These are phyloP conservation scores for Clarias fuscus DNA, from an alignment of 2,797 vertebrate genomes.

Conservation along the genomic window DNA sequence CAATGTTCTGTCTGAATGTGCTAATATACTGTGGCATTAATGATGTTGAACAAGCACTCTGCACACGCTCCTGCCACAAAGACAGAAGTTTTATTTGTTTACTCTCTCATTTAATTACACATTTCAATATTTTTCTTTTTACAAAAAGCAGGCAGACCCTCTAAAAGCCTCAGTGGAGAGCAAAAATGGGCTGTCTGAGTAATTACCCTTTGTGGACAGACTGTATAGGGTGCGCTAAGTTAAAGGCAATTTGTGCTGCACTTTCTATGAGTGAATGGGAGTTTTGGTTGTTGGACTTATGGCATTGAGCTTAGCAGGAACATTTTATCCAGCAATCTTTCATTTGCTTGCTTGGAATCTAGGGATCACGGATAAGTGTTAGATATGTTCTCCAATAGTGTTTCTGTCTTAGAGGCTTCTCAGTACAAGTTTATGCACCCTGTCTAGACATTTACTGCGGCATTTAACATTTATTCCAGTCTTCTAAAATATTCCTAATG, in stretches of 20 bases:
- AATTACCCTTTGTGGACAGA: slow-evolving; percentile 27
- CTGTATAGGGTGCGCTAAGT: slow-evolving; percentile 5
- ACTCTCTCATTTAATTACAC: slow-evolving; percentile 50
- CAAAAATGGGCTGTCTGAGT: background rate
- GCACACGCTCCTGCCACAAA: slow-evolving; percentile 32
- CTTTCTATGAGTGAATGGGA: background rate
- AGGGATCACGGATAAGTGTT: background rate
- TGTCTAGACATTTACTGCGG: slow-evolving; percentile 26
- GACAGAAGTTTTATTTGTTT: slow-evolving; percentile 45
- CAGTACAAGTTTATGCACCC: slow-evolving; percentile 28
- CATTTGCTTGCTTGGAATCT: background rate
- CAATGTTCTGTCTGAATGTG: slow-evolving; percentile 28
- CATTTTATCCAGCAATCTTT: background rate
- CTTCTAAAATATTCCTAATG: background rate
- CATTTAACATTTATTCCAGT: slow-evolving; percentile 43
- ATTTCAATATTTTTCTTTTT: slow-evolving; percentile 40
- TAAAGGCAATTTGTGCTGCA: background rate
- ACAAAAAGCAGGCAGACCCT: slow-evolving; percentile 47
- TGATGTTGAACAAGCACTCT: slow-evolving; percentile 38
- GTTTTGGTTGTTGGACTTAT: background rate
- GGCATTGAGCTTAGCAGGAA: background rate
- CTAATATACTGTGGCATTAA: slow-evolving; percentile 43
- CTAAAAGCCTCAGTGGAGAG: slow-evolving; percentile 32
- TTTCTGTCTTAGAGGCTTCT: background rate
- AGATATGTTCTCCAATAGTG: background rate